A percentile compares a stretch with the other conserved stretches of the same genome.
These are phyloP conservation scores for Aricia agestis DNA, from an alignment of 1,140 invertebrate genomes.

Conservation along the genomic window DNA sequence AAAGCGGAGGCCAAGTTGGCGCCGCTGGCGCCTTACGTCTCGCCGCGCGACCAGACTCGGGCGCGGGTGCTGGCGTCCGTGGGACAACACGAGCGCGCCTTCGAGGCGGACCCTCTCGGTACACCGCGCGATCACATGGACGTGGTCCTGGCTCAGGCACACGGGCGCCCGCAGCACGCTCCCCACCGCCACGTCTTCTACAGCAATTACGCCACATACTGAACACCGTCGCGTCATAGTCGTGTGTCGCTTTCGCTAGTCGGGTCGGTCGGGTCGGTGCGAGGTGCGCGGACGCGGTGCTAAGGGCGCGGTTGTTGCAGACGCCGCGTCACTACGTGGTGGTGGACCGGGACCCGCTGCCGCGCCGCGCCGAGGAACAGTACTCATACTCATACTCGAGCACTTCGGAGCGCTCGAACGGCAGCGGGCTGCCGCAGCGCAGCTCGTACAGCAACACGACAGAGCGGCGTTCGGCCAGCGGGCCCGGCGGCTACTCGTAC, in stretches of 20 bases:
- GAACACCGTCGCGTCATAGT: conserved; percentile 38
- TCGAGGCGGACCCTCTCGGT: conserved; percentile 74
- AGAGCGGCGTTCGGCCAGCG: conserved; percentile 81
- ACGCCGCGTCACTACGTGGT: conserved; percentile 90
- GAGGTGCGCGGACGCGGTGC: conserved; percentile 47
- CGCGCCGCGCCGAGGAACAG: conserved; percentile 83
- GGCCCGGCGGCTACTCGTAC: conserved; percentile 83
- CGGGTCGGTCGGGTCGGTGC: conserved; percentile 60
- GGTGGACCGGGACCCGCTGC: conserved; percentile 83
- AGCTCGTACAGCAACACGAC: conserved; percentile 80
- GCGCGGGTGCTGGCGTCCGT: conserved; percentile 77
- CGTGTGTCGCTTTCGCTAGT: conserved; percentile 68
- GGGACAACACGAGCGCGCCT: conserved; percentile 74
- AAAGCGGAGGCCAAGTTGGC: conserved; percentile 75
- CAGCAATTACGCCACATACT: conserved; percentile 73
- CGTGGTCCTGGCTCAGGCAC: conserved; percentile 77
- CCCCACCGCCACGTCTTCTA: conserved; percentile 74
- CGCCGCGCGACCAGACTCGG: conserved; percentile 79
- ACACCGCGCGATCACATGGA: conserved; percentile 80
- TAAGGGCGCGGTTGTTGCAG: conserved; percentile 78
- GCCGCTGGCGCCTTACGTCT: conserved; percentile 79
- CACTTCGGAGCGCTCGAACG: conserved; percentile 64
- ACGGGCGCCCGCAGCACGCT: conserved; percentile 70
- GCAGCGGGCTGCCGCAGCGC: conserved; percentile 76
- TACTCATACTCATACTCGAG: conserved; percentile 90